Evolutionary conservation across 2,797 vertebrate species (phyloP).

Genomic region (Pipistrellus nathusii): DNA sequence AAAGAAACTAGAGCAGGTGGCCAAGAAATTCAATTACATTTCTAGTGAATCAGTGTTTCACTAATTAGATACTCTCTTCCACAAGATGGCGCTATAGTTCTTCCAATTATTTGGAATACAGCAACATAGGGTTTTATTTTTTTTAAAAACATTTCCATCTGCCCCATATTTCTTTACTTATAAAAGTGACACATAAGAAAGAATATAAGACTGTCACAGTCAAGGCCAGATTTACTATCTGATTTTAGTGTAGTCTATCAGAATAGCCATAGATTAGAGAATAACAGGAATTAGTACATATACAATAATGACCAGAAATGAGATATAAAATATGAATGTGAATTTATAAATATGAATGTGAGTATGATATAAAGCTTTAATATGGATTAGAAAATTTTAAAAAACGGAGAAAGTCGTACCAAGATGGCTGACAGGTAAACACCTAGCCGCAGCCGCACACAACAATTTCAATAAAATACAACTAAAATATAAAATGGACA

Average conservation of each 20-base stretch:
- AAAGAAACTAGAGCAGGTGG: neutral
- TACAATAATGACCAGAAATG: neutral
- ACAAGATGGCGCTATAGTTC: constrained; percentile 78
- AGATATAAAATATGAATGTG: neutral
- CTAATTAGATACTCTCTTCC: constrained; percentile 36
- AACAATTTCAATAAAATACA: too few relatives aligned
- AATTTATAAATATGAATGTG: neutral
- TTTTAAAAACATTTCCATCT: neutral
- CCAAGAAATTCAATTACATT: constrained; percentile 20
- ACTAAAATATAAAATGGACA: too few relatives aligned
- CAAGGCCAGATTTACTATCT: neutral
- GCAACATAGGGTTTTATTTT: neutral
- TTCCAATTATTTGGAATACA: constrained; percentile 53
- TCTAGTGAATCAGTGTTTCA: neutral
- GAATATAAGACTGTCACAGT: neutral
- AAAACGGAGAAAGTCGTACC: too few relatives aligned
- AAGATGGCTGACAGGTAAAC: too few relatives aligned
- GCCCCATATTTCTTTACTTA: neutral
- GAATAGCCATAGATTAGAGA: neutral
- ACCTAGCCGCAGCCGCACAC: too few relatives aligned
- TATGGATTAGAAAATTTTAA: neutral
- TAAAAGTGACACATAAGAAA: constrained; percentile 5
- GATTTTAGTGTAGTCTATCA: neutral
- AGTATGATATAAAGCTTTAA: neutral
- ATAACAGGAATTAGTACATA: neutral